Conservation (phyloP, 2,888 invertebrate genomes). For the Achlya flavicornis region DNA sequence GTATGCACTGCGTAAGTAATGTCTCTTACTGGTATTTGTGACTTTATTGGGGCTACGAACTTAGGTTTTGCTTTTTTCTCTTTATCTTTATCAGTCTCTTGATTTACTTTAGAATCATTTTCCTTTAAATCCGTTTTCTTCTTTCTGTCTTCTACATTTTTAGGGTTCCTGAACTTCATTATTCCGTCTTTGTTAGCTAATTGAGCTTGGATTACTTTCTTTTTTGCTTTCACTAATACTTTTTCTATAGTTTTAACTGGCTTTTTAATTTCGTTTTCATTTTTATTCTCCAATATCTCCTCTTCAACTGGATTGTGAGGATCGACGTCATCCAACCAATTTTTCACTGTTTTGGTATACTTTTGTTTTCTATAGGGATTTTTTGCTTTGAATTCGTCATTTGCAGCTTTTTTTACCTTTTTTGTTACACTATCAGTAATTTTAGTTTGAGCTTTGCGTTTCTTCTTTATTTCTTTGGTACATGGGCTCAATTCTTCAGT, state of each 20-base stretch:
- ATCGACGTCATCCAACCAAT: conserved; percentile 61
- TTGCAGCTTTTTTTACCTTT: conserved; percentile 39
- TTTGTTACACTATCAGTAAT: conserved; percentile 32
- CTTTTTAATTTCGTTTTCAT: background rate
- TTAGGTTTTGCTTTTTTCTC: conserved; percentile 51
- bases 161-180: conserved; percentile 69
- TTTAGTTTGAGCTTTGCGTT: conserved; percentile 33
- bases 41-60: conserved; percentile 64
- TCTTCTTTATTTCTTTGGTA: conserved; percentile 20
- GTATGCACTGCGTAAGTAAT: conserved; percentile 43
- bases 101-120: conserved; percentile 13
- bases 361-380: conserved; percentile 52
- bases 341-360: conserved; percentile 60
- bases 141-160: conserved; percentile 21
- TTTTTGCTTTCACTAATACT: conserved; percentile 28
- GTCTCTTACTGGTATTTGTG: conserved; percentile 60
- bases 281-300: conserved; percentile 9
- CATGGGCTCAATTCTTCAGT: conserved; percentile 17
- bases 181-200: conserved; percentile 67
- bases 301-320: conserved; percentile 30
- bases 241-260: conserved; percentile 20
- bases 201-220: conserved; percentile 62
- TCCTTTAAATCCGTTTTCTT: conserved; percentile 18
- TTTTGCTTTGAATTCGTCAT: conserved; percentile 24
- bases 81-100: conserved; percentile 17